phyloP scores from a whole-genome alignment of 2,113 vertebrate species.

The Otis tarda region DNA sequence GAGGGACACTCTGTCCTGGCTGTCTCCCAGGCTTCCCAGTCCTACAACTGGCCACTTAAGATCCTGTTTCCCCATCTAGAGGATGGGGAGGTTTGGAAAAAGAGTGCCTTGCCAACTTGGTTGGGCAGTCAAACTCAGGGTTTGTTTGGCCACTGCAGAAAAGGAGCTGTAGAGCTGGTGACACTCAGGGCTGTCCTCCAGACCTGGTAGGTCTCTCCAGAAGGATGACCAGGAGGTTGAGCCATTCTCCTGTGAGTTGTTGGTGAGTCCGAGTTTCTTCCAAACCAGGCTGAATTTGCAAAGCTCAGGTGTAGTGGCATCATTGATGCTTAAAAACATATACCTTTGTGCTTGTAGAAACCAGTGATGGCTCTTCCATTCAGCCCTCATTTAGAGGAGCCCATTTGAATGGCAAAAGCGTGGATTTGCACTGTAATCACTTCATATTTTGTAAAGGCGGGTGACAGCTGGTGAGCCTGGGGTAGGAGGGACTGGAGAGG shows the following conservation, averaged over 20 bases:
- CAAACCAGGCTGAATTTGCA: background rate
- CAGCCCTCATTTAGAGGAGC: background rate
- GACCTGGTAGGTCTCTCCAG: background rate
- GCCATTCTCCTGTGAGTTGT: background rate
- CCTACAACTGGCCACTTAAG: background rate
- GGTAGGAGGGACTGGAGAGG: background rate
- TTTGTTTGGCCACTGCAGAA: background rate
- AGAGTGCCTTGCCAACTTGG: background rate
- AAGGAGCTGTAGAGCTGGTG: background rate
- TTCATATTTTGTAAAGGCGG: background rate
- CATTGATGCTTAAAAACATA: background rate
- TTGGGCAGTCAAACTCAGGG: background rate
- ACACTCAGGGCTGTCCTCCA: background rate
- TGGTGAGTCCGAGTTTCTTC: background rate
- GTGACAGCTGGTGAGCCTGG: background rate
- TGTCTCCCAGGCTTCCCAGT: background rate
- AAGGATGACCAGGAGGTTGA: background rate
- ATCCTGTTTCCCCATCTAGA: background rate
- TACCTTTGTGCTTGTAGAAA: background rate
- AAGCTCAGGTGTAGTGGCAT: background rate
- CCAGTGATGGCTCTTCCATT: background rate
- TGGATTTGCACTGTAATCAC: background rate
- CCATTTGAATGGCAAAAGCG: background rate
- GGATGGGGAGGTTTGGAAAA: background rate
- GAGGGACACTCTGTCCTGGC: background rate